Conservation (phyloP, 1,140 invertebrate species). For the Papilio dardanus region DNA sequence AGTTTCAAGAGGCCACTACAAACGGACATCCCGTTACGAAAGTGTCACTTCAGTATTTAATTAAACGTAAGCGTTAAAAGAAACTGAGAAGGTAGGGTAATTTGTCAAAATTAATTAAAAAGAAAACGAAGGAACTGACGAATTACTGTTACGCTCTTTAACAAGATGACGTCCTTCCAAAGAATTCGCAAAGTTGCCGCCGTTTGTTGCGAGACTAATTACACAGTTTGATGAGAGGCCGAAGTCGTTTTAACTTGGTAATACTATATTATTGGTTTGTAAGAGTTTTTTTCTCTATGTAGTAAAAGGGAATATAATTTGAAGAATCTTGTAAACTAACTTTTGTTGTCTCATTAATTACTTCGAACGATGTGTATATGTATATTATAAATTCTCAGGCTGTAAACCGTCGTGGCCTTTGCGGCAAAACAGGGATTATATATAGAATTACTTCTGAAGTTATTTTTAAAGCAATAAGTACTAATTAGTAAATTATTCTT, state of each 20-base stretch:
- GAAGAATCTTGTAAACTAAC: too few species aligned
- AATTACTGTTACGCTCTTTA: constrained; percentile 66
- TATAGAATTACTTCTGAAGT: background rate
- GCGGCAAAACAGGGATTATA: background rate
- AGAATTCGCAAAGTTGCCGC: constrained; percentile 56
- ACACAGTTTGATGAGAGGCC: constrained; percentile 51
- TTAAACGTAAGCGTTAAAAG: constrained; percentile 75
- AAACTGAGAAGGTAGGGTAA: constrained; percentile 79
- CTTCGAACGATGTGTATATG: background rate
- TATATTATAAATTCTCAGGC: background rate
- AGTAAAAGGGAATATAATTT: too few species aligned
- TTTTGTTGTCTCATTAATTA: too few species aligned
- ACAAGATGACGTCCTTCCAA: constrained; percentile 62
- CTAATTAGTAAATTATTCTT: background rate
- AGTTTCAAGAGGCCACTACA: constrained; percentile 45
- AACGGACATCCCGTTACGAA: constrained; percentile 58
- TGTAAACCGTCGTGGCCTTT: background rate
- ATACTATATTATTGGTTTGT: constrained; percentile 29
- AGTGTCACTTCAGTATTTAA: constrained; percentile 81
- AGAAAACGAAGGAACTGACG: constrained; percentile 73
- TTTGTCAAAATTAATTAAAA: constrained; percentile 83
- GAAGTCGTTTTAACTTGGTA: constrained; percentile 38
- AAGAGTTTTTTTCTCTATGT: background rate
- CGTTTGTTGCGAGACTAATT: constrained; percentile 62
- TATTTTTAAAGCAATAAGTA: background rate